phyloP scores from a whole-genome alignment of 2,113 vertebrate species.

The Clarias macrocephalus region DNA sequence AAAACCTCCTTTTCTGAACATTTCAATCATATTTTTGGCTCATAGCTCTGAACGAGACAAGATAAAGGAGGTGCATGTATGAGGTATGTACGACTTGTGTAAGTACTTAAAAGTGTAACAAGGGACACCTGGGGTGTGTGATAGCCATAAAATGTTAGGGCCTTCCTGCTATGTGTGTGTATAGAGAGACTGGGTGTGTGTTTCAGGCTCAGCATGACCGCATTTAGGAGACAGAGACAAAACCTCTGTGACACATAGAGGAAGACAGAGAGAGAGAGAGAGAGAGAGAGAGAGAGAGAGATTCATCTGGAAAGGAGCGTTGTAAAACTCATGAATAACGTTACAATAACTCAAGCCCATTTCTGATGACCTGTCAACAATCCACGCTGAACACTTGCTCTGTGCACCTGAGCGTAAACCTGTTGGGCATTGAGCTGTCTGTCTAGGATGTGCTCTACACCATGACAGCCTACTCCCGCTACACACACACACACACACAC shows the following conservation, averaged over 20 bases:
- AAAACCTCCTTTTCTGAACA: not conserved
- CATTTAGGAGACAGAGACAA: not conserved
- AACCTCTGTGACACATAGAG: constrained; percentile 14
- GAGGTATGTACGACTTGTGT: not conserved
- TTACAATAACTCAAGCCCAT: constrained; percentile 39
- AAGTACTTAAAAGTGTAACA: not conserved
- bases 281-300: constrained; percentile 11
- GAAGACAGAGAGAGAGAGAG: constrained; percentile 19
- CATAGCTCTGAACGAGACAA: not conserved
- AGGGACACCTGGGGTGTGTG: constrained; percentile 23
- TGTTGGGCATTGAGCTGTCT: constrained; percentile 45
- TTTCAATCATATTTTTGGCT: not conserved
- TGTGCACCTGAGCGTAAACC: constrained; percentile 50
- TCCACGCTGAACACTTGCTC: constrained; percentile 37
- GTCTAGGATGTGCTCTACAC: constrained; percentile 24
- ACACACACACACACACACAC: constrained; percentile 18
- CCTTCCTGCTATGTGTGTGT: constrained; percentile 21
- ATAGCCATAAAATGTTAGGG: constrained; percentile 9
- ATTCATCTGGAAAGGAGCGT: constrained; percentile 34
- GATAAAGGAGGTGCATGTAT: not conserved
- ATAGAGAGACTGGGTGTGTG: not conserved
- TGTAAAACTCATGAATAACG: constrained; percentile 40
- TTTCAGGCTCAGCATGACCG: not conserved
- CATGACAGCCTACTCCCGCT: not conserved
- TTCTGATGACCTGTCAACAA: constrained; percentile 53